Evolutionary conservation across 2,888 invertebrate species (phyloP).

Genomic region (Philopedon plagiatum): DNA sequence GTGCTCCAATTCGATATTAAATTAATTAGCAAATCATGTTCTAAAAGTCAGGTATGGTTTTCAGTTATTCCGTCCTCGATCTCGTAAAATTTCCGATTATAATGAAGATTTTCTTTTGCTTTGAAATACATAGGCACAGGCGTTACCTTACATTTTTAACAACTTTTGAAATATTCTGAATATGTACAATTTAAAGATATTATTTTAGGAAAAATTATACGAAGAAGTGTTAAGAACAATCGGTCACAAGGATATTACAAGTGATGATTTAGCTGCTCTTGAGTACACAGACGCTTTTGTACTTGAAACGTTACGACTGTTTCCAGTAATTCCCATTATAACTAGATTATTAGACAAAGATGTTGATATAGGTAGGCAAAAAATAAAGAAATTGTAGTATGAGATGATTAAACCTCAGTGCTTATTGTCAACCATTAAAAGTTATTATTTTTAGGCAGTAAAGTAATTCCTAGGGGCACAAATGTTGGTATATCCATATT

Average conservation of each 20-base stretch:
- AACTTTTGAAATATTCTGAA: too few relatives aligned
- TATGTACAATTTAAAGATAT: too few relatives aligned
- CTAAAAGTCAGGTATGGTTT: too few relatives aligned
- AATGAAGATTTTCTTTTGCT: too few relatives aligned
- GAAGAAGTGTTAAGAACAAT: neutral
- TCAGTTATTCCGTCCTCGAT: too few relatives aligned
- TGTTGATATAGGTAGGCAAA: conserved; percentile 2
- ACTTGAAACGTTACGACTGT: conserved; percentile 9
- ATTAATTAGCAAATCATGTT: too few relatives aligned
- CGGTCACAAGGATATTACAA: neutral
- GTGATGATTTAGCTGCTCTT: neutral
- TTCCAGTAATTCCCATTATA: conserved; percentile 23
- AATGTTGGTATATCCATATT: neutral
- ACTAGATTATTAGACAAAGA: conserved; percentile 2
- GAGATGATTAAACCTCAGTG: too few relatives aligned
- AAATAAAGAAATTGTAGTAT: neutral
- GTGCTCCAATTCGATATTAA: too few relatives aligned
- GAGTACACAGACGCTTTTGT: conserved; percentile 3
- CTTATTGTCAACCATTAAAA: neutral
- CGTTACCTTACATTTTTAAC: too few relatives aligned
- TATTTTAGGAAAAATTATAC: conserved; percentile 4
- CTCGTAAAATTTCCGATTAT: too few relatives aligned
- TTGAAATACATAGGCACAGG: too few relatives aligned
- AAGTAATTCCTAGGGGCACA: conserved; percentile 18
- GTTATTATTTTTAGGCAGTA: conserved; percentile 17